These are phyloP conservation scores for Pachypanchax playfairii DNA, from an alignment of 2,113 vertebrate genomes.

Conservation along the genomic window DNA sequence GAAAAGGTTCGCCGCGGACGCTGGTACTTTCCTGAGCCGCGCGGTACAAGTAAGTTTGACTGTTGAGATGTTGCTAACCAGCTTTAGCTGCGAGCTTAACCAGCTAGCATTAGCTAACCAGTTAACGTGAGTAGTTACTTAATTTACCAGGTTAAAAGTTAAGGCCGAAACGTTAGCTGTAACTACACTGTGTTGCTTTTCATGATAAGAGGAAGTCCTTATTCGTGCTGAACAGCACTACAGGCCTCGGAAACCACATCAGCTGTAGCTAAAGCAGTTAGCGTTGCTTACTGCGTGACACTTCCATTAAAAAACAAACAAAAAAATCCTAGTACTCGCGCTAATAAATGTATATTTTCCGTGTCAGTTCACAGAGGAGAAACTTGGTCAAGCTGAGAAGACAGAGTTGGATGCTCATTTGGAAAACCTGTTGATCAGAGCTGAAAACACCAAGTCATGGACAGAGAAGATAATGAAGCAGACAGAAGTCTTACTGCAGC, in stretches of 20 bases:
- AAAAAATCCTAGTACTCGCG: too few relatives aligned
- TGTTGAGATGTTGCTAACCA: conserved; percentile 17
- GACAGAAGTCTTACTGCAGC: conserved; percentile 94
- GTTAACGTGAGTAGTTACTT: conserved; percentile 11
- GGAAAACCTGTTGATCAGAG: conserved; percentile 94
- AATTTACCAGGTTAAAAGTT: neutral
- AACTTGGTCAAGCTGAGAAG: conserved; percentile 96
- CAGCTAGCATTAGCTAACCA: conserved; percentile 32
- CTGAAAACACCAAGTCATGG: conserved; percentile 95
- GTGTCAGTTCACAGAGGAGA: conserved; percentile 96
- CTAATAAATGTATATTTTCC: neutral
- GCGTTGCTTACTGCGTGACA: too few relatives aligned
- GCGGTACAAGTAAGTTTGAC: conserved; percentile 88
- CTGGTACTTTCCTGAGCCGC: conserved; percentile 93
- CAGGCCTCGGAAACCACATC: conserved; percentile 39
- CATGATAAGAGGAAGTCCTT: neutral
- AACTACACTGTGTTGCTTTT: too few relatives aligned
- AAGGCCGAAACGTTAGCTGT: neutral
- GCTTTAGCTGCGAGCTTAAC: conserved; percentile 48
- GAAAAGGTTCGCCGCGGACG: conserved; percentile 93
- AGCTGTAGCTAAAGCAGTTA: neutral
- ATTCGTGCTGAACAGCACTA: neutral
- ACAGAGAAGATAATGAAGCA: conserved; percentile 97
- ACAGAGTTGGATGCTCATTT: conserved; percentile 97
- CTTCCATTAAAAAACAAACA: too few relatives aligned